Conservation (phyloP, 1,140 invertebrate genomes). For the Lineus longissimus region DNA sequence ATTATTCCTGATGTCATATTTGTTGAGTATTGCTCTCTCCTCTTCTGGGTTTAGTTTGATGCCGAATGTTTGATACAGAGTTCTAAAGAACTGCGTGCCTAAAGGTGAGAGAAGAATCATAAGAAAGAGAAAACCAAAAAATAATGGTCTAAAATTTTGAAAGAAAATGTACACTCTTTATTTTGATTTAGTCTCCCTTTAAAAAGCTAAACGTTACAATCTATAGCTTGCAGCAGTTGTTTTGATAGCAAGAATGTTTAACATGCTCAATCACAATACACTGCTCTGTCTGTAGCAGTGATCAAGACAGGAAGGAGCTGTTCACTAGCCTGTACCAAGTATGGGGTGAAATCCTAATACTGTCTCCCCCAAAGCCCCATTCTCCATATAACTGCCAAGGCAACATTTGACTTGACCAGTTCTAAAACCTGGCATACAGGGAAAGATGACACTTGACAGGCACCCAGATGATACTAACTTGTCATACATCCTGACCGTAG, state of each 20-base stretch:
- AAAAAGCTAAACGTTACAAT: neutral
- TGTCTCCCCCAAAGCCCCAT: too few relatives aligned
- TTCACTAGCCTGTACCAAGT: too few relatives aligned
- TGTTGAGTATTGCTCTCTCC: conserved; percentile 33
- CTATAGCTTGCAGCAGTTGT: neutral
- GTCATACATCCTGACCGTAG: conserved; percentile 51
- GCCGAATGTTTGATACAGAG: conserved; percentile 46
- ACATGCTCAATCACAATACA: neutral
- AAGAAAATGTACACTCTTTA: neutral
- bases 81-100: conserved; percentile 50
- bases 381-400: too few relatives aligned
- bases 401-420: too few relatives aligned
- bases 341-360: too few relatives aligned
- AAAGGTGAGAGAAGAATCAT: conserved; percentile 5
- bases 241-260: neutral
- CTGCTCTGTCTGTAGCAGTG: neutral
- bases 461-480: conserved; percentile 29
- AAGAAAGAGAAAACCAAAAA: too few relatives aligned
- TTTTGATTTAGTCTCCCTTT: neutral
- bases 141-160: too few relatives aligned
- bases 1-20: conserved; percentile 44
- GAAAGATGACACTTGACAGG: neutral
- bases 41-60: conserved; percentile 41
- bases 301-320: too few relatives aligned
- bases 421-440: too few relatives aligned